These are phyloP conservation scores for Microtus richardsoni DNA, from an alignment of 2,113 vertebrate species.

Conservation along the genomic window DNA sequence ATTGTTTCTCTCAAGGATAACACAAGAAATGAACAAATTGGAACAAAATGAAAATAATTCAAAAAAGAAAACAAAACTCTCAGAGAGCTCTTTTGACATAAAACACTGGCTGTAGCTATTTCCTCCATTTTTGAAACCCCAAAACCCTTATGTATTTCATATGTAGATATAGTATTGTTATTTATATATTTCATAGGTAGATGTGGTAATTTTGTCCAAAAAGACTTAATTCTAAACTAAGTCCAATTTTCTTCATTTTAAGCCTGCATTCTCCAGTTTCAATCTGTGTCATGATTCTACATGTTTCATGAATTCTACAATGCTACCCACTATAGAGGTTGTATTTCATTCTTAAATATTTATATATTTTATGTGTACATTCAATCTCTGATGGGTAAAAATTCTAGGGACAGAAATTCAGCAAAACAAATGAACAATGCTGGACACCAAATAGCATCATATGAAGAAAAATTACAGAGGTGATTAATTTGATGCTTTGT, in stretches of 20 bases:
- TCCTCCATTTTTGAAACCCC: slow-evolving; percentile 31
- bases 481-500: slow-evolving; percentile 59
- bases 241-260: slow-evolving; percentile 15
- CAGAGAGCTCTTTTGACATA: slow-evolving; percentile 41
- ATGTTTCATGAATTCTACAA: slow-evolving; percentile 40
- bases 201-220: slow-evolving; percentile 12
- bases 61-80: slow-evolving; percentile 39
- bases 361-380: slow-evolving; percentile 67
- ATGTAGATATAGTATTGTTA: neutral
- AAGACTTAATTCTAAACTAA: slow-evolving; percentile 63
- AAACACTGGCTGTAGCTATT: slow-evolving; percentile 36
- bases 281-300: neutral
- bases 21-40: slow-evolving; percentile 44
- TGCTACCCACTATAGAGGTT: slow-evolving; percentile 53
- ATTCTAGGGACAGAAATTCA: slow-evolving; percentile 36
- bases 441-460: slow-evolving; percentile 53
- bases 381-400: slow-evolving; percentile 36
- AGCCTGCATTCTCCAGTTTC: neutral
- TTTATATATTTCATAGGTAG: neutral
- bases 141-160: slow-evolving; percentile 49
- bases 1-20: slow-evolving; percentile 35
- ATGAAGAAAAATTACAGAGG: slow-evolving; percentile 36
- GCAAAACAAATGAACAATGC: slow-evolving; percentile 56
- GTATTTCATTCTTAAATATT: slow-evolving; percentile 64
- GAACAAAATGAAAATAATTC: slow-evolving; percentile 57